Percentiles rank a stretch among this genome's conserved stretches.
These are phyloP conservation scores for Tiliacea citrago DNA, from an alignment of 2,888 invertebrate species.

Conservation along the genomic window DNA sequence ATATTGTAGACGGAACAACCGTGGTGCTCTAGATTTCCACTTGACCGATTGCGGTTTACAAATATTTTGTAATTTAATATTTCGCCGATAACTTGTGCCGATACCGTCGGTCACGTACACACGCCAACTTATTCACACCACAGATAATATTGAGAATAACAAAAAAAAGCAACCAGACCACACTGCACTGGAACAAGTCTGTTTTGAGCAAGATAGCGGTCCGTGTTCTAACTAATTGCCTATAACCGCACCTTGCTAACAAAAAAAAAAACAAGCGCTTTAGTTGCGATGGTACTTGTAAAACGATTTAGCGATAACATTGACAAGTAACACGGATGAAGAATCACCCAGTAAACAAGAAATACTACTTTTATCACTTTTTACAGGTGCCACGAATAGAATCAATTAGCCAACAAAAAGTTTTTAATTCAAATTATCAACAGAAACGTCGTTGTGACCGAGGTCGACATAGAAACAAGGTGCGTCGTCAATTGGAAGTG, in stretches of 20 bases:
- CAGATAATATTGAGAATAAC: constrained; percentile 24
- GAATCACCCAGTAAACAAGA: constrained; percentile 63
- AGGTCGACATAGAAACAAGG: constrained; percentile 64
- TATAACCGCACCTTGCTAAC: constrained; percentile 44
- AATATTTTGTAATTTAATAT: constrained; percentile 67
- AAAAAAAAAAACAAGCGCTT: constrained; percentile 42
- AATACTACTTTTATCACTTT: constrained; percentile 60
- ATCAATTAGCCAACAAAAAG: constrained; percentile 52
- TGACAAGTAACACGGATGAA: constrained; percentile 69
- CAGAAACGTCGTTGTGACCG: constrained; percentile 31
- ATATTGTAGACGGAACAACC: constrained; percentile 35
- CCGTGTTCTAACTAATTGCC: constrained; percentile 37
- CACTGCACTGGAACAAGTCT: constrained; percentile 29
- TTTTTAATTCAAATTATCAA: constrained; percentile 57
- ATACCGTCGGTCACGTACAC: constrained; percentile 65
- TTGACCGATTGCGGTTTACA: constrained; percentile 49
- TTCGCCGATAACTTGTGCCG: constrained; percentile 61
- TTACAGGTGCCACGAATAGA: constrained; percentile 51
- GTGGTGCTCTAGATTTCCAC: constrained; percentile 34
- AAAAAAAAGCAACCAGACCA: constrained; percentile 28
- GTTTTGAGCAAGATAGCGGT: constrained; percentile 37
- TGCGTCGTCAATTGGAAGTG: constrained; percentile 72
- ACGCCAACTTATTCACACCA: constrained; percentile 28
- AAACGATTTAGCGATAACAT: constrained; percentile 65
- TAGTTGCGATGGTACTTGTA: constrained; percentile 49